A percentile compares a stretch with the other conserved stretches of the same genome.
phyloP scores from a whole-genome alignment of 1,140 invertebrate species.

The Drosophila arawakana region DNA sequence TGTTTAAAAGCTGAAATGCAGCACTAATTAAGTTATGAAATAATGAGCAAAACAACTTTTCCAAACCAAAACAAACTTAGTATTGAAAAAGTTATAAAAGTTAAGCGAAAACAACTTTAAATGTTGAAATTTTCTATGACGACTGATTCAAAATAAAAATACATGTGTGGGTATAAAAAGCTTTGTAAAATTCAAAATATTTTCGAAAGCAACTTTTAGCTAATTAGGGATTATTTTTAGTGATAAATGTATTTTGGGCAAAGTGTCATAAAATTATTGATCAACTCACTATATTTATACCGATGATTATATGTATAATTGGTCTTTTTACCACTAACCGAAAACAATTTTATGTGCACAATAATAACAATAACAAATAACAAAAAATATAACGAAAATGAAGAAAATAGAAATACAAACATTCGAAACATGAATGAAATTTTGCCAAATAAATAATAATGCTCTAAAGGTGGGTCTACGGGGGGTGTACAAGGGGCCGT shows the following conservation, averaged over 20 bases:
- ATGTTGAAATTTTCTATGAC: no score
- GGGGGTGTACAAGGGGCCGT: background rate
- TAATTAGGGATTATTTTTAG: slow-evolving; percentile 45
- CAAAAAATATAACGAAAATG: slow-evolving; percentile 29
- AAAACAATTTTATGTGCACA: slow-evolving; percentile 43
- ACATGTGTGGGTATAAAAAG: background rate
- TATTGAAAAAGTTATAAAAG: background rate
- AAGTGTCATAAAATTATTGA: slow-evolving; percentile 28
- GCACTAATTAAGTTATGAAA: background rate
- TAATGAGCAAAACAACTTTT: background rate
- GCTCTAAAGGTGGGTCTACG: slow-evolving; percentile 30
- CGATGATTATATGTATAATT: background rate
- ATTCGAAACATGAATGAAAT: slow-evolving; percentile 75
- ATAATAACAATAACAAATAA: slow-evolving; percentile 44
- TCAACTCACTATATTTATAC: slow-evolving; percentile 12
- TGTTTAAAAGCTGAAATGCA: no score
- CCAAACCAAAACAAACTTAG: background rate
- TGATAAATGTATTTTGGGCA: slow-evolving; percentile 42
- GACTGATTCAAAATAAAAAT: no score
- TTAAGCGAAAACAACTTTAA: background rate
- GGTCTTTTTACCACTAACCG: slow-evolving; percentile 24
- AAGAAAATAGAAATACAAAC: slow-evolving; percentile 49
- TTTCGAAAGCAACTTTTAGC: slow-evolving; percentile 4
- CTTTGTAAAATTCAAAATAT: background rate
- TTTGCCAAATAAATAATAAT: slow-evolving; percentile 75